Conservation (phyloP, 92 coral and sea anemone genomes). For the Anthopleura xanthogrammica region DNA sequence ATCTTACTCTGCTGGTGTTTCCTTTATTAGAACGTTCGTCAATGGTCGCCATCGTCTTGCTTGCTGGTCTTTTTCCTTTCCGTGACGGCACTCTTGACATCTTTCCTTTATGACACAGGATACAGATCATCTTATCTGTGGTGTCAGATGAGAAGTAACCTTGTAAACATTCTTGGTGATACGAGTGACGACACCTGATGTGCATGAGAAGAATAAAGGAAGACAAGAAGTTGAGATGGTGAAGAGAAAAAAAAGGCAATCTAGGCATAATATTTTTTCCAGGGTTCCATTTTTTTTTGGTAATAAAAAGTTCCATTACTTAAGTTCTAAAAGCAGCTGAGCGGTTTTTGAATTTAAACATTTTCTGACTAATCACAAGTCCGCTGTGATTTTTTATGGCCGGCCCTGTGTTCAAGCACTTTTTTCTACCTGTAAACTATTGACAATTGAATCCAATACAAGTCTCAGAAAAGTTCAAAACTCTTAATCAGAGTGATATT, state of each 20-base stretch:
- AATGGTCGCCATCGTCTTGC: constrained; percentile 8
- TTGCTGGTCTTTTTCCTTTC: constrained; percentile 42
- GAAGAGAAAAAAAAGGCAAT: background rate
- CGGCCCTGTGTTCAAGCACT: too few relatives aligned
- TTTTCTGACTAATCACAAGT: too few relatives aligned
- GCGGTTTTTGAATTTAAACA: too few relatives aligned
- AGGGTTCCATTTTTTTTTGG: too few relatives aligned
- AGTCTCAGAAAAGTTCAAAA: too few relatives aligned
- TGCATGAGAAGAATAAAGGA: background rate
- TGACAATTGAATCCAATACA: too few relatives aligned
- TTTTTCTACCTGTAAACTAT: too few relatives aligned
- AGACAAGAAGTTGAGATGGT: background rate
- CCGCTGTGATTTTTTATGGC: too few relatives aligned
- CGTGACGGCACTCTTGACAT: constrained; percentile 58
- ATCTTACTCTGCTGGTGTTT: constrained; percentile 28
- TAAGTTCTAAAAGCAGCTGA: too few relatives aligned
- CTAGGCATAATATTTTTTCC: too few relatives aligned
- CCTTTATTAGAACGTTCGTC: constrained; percentile 25
- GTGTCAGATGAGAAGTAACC: constrained; percentile 59
- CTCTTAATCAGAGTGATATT: too few relatives aligned
- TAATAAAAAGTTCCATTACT: too few relatives aligned
- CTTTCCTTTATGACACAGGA: constrained; percentile 83
- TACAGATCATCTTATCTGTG: constrained; percentile 73
- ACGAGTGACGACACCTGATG: constrained; percentile 76
- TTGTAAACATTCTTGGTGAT: constrained; percentile 77